These are phyloP conservation scores for Ailuropoda melanoleuca DNA, from an alignment of 2,113 vertebrate species.

Conservation along the genomic window DNA sequence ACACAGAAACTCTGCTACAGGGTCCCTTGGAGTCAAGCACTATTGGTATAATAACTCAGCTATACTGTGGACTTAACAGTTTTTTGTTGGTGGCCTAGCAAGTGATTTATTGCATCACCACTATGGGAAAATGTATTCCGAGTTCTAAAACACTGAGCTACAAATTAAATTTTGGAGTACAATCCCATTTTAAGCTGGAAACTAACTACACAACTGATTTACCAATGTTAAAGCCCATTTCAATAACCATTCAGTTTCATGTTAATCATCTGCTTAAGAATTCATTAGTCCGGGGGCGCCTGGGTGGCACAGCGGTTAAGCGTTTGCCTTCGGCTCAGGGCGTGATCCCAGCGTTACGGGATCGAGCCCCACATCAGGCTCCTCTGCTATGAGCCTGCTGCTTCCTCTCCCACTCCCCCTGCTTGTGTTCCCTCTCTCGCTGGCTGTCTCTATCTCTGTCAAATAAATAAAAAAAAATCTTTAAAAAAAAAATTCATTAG, in stretches of 20 bases:
- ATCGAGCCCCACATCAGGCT: too few species aligned
- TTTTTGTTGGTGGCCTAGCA: not conserved
- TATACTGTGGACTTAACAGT: not conserved
- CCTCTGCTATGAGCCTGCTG: too few species aligned
- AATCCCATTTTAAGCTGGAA: constrained; percentile 5
- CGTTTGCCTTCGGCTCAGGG: too few species aligned
- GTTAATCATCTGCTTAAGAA: constrained; percentile 10
- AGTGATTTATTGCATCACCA: not conserved
- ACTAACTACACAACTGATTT: not conserved
- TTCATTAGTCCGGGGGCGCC: constrained; percentile 23
- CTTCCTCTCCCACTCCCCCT: too few species aligned
- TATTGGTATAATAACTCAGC: not conserved
- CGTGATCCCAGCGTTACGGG: too few species aligned
- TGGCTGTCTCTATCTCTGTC: too few species aligned
- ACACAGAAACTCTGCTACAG: not conserved
- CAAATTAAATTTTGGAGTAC: constrained; percentile 2
- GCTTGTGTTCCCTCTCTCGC: too few species aligned
- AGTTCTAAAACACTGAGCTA: not conserved
- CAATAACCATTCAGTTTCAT: not conserved
- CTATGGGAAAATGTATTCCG: not conserved
- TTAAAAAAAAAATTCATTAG: constrained; percentile 20
- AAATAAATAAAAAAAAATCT: too few species aligned
- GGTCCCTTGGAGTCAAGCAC: not conserved
- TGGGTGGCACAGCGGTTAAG: too few species aligned
- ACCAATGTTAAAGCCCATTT: not conserved